Evolutionary conservation across 2,888 invertebrate genomes (phyloP), one percentile per base, ranked within the genome.

Genomic region (Melinaea marsaeus): DNA sequence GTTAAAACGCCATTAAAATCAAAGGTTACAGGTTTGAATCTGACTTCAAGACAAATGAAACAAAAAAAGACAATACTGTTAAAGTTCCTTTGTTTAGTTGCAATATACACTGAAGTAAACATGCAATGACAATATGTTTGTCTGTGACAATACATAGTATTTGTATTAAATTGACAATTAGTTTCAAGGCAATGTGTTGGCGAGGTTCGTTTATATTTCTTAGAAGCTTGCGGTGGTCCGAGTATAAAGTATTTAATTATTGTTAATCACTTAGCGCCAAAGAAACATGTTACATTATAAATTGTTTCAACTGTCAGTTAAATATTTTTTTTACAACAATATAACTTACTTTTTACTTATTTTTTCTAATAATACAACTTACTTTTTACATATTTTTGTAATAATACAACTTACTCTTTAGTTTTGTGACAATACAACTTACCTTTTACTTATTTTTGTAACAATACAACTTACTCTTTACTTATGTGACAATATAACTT

Each of bases 131-230:
- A 42, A 32, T 51, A 48, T 55, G 42, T 54, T 58, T 57, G 34
- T 58, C 56, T 45, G 42, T 55, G 59, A 55, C 46, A 61, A 61
- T 57, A 54, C 67, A 65, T 61, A 63, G 65, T 51, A 51, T 32
- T 32, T 32, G 5, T 51, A 32, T 51, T 9, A 51, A 9, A 32
- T 51, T 51, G 5, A 51, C 32, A 32, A 51, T 51, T 9, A 51
- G 51, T 51, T 22, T 22, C 32, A 11, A 22, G 32, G 32, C 6
- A 48, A 51, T 51, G 51, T 7, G 51, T 51, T 51, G 51, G 51
- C 51, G 51, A 51, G n/a, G 51, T 51, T 51, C 32, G 22, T 51
- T 51, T 51, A 51, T 9, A 51, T 32, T 51, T 51, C 51, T 51
- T 51, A 51, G 51, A 51, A 51, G 32, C 51, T 51, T 51, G 51